Evolutionary conservation across 1,140 invertebrate genomes (phyloP), one percentile per base, ranked within the genome.

Genomic region (Ditylenchus dipsaci): DNA sequence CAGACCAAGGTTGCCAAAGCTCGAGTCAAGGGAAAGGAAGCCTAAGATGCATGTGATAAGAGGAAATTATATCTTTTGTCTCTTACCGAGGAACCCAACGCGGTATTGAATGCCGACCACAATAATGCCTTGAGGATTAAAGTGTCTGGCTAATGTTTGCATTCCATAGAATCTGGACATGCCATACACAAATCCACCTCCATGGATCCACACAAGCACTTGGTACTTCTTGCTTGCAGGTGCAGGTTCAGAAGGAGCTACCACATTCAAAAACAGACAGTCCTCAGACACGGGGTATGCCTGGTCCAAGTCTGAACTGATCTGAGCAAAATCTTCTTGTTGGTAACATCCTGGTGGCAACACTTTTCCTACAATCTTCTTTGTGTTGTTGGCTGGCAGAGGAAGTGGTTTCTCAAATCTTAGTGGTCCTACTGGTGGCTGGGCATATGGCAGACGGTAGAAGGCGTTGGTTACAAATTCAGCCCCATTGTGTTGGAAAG

Each of bases 81-180:
- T n/a, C n/a, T 94, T 95, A 8, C 93, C 93, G 1, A 95, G 86
- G 21, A 90, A 91, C 3, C 91, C 92, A 0, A 95, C 88, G 65
- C 93, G 87, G 83, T 96, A 95, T 81, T 95, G 91, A 88, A 95
- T 92, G 30, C 91, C 90, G 5, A 94, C 91, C 67, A 95, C 86
- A 59, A 96, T 90, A 19, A 95, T 87, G 76, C 60, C 53, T 42
- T 26, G 49, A 19, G 49, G 49, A 53, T 53, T 53, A 53, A n/a
- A 53, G 23, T 53, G 49, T 5, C 62, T 82, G 82, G 67, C 79
- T 26, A 69, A 19, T 1, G 56, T 30, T 11, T 67, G 42, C 45
- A 42, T 21, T n/a, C 30, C 47, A 15, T 42, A 42, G 33, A 43
- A 29, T 29, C 42, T 47, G 45, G 33, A 17, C 47, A 65, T 42